Evolutionary conservation across 2,113 vertebrate species (phyloP).

Genomic region (Chloropsis cyanopogon): DNA sequence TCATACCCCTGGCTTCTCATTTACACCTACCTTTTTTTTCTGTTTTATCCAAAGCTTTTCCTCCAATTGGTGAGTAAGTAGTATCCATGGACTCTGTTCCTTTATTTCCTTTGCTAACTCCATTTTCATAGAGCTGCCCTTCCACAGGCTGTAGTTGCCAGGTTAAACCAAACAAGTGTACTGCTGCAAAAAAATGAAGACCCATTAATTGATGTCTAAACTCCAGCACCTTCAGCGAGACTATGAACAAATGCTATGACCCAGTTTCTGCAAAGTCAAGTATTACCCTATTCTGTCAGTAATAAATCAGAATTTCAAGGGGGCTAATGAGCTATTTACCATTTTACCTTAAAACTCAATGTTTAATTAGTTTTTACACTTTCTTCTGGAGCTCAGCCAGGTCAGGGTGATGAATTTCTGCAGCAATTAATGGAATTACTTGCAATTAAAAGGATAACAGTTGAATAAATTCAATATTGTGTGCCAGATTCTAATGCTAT

Average conservation of each 20-base stretch:
- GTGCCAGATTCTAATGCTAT: not conserved
- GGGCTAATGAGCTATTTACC: slow-evolving; percentile 49
- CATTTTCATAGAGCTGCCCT: slow-evolving; percentile 94
- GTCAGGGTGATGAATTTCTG: slow-evolving; percentile 50
- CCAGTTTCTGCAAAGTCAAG: slow-evolving; percentile 60
- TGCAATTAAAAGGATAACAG: slow-evolving; percentile 42
- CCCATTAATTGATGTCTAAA: slow-evolving; percentile 63
- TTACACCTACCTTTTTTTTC: slow-evolving; percentile 80
- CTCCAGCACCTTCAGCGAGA: not conserved
- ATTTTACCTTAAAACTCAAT: slow-evolving; percentile 65
- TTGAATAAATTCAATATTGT: not conserved
- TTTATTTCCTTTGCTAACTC: slow-evolving; percentile 87
- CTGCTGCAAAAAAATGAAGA: slow-evolving; percentile 82
- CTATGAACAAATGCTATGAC: slow-evolving; percentile 9
- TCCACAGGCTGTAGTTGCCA: slow-evolving; percentile 95
- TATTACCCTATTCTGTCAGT: slow-evolving; percentile 28
- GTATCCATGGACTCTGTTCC: slow-evolving; percentile 81
- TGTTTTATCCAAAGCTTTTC: slow-evolving; percentile 85
- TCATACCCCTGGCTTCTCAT: not conserved
- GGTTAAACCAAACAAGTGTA: slow-evolving; percentile 97
- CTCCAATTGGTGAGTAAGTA: slow-evolving; percentile 85
- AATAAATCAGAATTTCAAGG: slow-evolving; percentile 52
- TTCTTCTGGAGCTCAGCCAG: slow-evolving; percentile 60
- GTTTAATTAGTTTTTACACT: slow-evolving; percentile 68
- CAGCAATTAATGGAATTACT: slow-evolving; percentile 61